Conservation (phyloP, 2,113 vertebrate genomes). For the Cheirogaleus medius region DNA sequence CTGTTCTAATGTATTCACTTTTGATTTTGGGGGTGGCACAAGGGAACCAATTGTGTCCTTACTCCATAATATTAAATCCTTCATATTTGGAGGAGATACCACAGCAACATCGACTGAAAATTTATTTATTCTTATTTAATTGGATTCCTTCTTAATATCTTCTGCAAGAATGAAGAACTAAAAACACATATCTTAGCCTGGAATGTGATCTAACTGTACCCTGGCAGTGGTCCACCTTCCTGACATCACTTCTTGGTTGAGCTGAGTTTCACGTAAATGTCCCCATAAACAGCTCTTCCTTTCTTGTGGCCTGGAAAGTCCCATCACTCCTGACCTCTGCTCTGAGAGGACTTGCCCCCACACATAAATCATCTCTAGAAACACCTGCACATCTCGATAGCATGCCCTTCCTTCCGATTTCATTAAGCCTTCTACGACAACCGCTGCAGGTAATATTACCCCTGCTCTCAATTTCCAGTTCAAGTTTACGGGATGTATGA, state of each 20-base stretch:
- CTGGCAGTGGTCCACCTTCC: neutral
- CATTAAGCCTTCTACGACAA: neutral
- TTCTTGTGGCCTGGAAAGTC: neutral
- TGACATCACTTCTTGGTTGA: neutral
- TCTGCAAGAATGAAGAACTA: neutral
- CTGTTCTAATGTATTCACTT: neutral
- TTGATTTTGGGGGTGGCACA: no score
- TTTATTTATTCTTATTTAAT: neutral
- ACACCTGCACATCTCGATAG: neutral
- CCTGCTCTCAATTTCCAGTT: neutral
- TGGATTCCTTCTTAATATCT: neutral
- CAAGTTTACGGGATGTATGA: neutral
- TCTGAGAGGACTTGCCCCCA: neutral
- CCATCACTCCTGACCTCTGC: no score
- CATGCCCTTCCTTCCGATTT: neutral
- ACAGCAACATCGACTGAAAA: fast-evolving
- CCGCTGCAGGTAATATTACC: neutral
- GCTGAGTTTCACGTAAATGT: neutral
- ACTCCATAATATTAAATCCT: neutral
- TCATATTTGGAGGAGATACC: neutral
- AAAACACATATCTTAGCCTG: neutral
- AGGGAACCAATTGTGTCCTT: neutral
- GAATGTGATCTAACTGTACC: no score
- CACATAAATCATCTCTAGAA: neutral
- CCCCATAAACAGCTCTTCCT: neutral